Base-by-base conservation (phyloP, 1,140 invertebrate genomes). In the Zelostemma sp. region DNA sequence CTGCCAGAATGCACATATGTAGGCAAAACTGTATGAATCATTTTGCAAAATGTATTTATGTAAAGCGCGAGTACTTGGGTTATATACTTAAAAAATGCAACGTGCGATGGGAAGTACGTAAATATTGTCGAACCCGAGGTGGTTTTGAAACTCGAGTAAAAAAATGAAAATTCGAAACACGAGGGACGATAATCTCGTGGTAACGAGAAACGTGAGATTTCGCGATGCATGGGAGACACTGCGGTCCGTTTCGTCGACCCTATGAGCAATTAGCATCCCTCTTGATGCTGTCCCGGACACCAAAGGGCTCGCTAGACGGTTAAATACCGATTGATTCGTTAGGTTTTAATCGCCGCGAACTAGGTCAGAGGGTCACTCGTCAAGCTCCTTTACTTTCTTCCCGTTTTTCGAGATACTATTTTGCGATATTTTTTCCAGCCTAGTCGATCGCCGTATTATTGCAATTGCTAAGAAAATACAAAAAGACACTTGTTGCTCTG, bases 121-220 rank as follows among this genome's bases (percentile, higher is more conserved):
- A n/a, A n/a, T n/a, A n/a, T n/a, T n/a, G n/a, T n/a, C 48, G 28
- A 14, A 18, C 33, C 17, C 16, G 35, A 5, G 28, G 43, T 45
- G 25, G 38, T n/a, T 33, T 40, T 19, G 50, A 50, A 51, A 41
- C 17, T 18, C 6, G 15, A 35, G 35, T 6, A 31, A 45, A 25
- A 40, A 21, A 64, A 63, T 69, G 68, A 67, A 75, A 75, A 77
- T 77, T 73, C 63, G n/a, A n/a, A n/a, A n/a, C n/a, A n/a, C 68
- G 21, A 25, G 21, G 21, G 21, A 25, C 21, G 21, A 25, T 25
- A 25, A 25, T 25, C 21, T 25, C 21, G 21, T 8, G 21, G 21
- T 25, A n/a, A n/a, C n/a, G n/a, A n/a, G n/a, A n/a, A n/a, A n/a
- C n/a, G n/a, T n/a, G n/a, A n/a, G n/a, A n/a, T n/a, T n/a, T n/a